A percentile compares a stretch with the other conserved stretches of the same genome.
Conservation (phyloP, 2,797 vertebrate genomes). For the Stomatorhinus walkeri region DNA sequence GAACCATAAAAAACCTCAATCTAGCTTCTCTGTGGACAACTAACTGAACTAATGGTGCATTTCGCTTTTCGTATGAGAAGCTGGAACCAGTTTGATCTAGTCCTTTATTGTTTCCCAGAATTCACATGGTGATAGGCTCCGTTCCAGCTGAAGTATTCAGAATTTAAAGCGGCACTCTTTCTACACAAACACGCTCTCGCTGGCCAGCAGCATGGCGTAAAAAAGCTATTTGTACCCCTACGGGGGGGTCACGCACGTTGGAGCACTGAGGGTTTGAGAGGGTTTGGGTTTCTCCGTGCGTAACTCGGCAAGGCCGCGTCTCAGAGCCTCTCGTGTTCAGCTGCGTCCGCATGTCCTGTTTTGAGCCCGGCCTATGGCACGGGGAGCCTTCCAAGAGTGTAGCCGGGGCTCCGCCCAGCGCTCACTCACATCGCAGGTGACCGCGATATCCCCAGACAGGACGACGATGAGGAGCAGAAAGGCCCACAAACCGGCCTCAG, state of each 20-base stretch:
- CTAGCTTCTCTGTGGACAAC: not conserved
- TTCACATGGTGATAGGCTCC: not conserved
- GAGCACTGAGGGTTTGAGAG: not conserved
- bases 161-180: not conserved
- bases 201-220: not conserved
- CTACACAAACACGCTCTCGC: too few species aligned
- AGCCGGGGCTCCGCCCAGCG: not conserved
- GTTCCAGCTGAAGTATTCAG: not conserved
- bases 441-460: not conserved
- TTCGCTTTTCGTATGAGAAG: not conserved
- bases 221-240: not conserved
- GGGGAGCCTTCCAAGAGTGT: not conserved
- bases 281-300: not conserved
- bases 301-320: not conserved
- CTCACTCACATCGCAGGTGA: not conserved
- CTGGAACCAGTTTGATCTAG: not conserved
- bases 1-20: not conserved
- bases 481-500: not conserved
- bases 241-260: not conserved
- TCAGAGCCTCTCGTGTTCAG: slow-evolving; percentile 19
- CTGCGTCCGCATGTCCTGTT: slow-evolving; percentile 18
- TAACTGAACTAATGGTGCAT: not conserved
- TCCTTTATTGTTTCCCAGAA: not conserved
- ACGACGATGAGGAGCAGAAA: not conserved
- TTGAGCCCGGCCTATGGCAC: not conserved